Evolutionary conservation across 2,113 vertebrate species (phyloP).

Genomic region (Macquaria australasica): DNA sequence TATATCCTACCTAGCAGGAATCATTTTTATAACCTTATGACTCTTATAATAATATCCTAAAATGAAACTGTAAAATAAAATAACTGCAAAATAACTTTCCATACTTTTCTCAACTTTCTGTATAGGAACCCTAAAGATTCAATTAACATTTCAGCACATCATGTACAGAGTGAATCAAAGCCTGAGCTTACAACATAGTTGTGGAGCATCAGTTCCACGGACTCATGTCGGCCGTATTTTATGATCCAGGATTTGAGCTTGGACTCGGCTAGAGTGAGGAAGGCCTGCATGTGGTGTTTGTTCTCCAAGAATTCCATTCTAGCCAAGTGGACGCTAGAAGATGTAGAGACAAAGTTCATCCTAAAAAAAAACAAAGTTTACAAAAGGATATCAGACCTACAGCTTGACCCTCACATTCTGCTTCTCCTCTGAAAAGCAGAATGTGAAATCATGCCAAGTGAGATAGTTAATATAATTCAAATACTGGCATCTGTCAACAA

Average conservation of each 20-base stretch:
- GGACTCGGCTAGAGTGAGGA: conserved; percentile 93
- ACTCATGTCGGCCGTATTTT: conserved; percentile 95
- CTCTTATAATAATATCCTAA: not conserved
- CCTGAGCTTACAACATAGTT: conserved; percentile 91
- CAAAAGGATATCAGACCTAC: conserved; percentile 17
- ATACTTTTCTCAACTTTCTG: not conserved
- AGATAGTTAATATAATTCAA: not conserved
- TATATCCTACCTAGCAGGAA: not conserved
- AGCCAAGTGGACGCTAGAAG: conserved; percentile 92
- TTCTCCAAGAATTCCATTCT: conserved; percentile 97
- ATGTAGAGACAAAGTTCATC: conserved; percentile 94
- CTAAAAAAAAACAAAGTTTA: conserved; percentile 79
- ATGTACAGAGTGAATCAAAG: conserved; percentile 6
- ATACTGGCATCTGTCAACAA: not conserved
- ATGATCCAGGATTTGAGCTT: conserved; percentile 99
- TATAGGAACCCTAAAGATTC: not conserved
- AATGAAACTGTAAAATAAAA: not conserved
- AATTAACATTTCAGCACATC: not conserved
- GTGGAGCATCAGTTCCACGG: conserved; percentile 93
- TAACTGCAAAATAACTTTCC: not conserved
- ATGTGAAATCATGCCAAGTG: not conserved
- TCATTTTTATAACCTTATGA: not conserved
- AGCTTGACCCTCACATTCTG: not conserved
- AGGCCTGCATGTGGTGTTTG: conserved; percentile 95
- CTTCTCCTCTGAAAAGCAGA: conserved; percentile 5